A percentile compares a stretch with the other conserved stretches of the same genome.
phyloP scores from a whole-genome alignment of 2,888 invertebrate genomes.

The Epinotia demarniana region DNA sequence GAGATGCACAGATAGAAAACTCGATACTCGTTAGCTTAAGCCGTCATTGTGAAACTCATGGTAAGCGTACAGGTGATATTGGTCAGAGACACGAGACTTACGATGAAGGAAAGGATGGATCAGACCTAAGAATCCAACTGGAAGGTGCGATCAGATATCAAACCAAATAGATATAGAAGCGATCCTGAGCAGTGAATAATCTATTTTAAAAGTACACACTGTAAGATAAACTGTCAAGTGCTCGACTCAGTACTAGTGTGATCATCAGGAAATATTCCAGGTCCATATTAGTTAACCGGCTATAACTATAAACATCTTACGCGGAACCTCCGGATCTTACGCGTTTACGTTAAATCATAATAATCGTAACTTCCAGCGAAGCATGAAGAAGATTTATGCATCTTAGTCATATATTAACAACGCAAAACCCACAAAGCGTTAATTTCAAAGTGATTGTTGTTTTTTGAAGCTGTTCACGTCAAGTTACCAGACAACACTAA shows the following conservation, averaged over 20 bases:
- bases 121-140: too few species aligned
- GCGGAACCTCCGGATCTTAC: background rate
- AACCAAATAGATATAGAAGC: background rate
- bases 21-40: too few species aligned
- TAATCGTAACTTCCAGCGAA: conserved; percentile 33
- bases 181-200: background rate
- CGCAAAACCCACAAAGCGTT: conserved; percentile 21
- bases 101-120: background rate
- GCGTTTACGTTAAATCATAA: conserved; percentile 11
- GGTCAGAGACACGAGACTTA: background rate
- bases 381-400: conserved; percentile 28
- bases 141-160: too few species aligned
- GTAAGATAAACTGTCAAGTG: background rate
- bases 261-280: background rate
- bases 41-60: too few species aligned
- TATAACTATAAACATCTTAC: conserved; percentile 3
- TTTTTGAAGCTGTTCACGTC: conserved; percentile 29
- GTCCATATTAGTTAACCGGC: background rate
- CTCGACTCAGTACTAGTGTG: background rate
- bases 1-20: too few species aligned
- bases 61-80: background rate
- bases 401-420: conserved; percentile 33
- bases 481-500: conserved; percentile 58
- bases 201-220: background rate
- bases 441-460: conserved; percentile 37